Evolutionary conservation across 2,888 invertebrate species (phyloP), one percentile per base, ranked within the genome.

Genomic region (Taenaris catops): DNA sequence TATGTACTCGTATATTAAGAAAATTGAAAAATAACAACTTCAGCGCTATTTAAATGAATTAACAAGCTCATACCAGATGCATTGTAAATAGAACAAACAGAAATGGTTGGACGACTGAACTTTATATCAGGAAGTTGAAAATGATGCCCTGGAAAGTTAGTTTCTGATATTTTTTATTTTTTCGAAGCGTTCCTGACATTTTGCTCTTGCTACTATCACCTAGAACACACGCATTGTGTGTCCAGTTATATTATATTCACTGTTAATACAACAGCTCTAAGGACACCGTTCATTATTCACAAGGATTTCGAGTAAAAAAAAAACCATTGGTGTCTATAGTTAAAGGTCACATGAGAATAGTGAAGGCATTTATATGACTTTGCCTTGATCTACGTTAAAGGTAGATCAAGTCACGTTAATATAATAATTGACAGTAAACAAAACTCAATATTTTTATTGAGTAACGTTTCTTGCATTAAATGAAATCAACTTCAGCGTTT

Each of bases 221-320:
- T 34, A 38, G 21, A 40, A 34, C 27, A 9, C 20, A 36, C 25
- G 14, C 25, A 32, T 18, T 21, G 27, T 36, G 31, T 36, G 38
- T 21, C 3, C n/a, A n/a, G n/a, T n/a, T n/a, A n/a, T n/a, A n/a
- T n/a, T n/a, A n/a, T n/a, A n/a, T n/a, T n/a, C n/a, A 62, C 67
- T 76, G 64, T 78, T 72, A 71, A 62, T 58, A 66, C 72, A 78
- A 70, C 63, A 73, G 72, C 63, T 63, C 55, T 46, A 73, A 78
- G 71, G 72, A 75, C 76, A 65, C 63, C 57, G 63, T 71, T 72
- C 69, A 74, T 78, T 75, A 74, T 73, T 58, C 59, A 67, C 73
- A 79, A 79, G 75, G 74, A 76, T 79, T 74, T 72, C 59, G 46
- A 63, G 67, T 62, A 63, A 65, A 69, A 65, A 44, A 29, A 41